phyloP scores from a whole-genome alignment of 2,888 invertebrate genomes.

The Troides helena region DNA sequence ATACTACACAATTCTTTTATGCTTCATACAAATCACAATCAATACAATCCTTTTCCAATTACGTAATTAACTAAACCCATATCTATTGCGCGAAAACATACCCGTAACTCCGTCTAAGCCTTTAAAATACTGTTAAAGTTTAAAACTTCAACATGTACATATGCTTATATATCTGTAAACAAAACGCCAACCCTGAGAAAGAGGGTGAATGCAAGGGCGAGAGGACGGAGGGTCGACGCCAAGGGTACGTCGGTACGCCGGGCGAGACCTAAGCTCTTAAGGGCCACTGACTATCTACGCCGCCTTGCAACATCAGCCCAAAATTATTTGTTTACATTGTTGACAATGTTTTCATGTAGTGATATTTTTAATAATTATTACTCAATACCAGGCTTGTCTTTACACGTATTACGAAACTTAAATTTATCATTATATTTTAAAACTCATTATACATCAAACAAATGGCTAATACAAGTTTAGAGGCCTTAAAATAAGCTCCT shows the following conservation, averaged over 20 bases:
- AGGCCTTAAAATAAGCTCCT: too few species aligned
- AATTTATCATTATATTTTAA: too few species aligned
- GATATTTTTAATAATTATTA: background rate
- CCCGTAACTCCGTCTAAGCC: background rate
- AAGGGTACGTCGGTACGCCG: conserved; percentile 60
- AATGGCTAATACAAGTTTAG: too few species aligned
- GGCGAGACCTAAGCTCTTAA: conserved; percentile 30
- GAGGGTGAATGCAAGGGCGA: conserved; percentile 60
- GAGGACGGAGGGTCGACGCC: conserved; percentile 61
- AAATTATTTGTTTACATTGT: conserved; percentile 23
- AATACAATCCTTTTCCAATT: background rate
- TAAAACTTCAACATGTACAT: conserved; percentile 1
- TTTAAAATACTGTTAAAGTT: background rate
- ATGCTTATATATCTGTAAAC: conserved; percentile 1
- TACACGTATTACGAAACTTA: background rate
- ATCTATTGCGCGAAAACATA: too few species aligned
- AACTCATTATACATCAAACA: too few species aligned
- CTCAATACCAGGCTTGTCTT: background rate
- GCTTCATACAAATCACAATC: too few species aligned
- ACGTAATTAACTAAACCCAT: background rate
- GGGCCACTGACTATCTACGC: conserved; percentile 30
- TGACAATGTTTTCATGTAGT: background rate
- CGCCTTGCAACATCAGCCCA: conserved; percentile 9
- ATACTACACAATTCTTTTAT: too few species aligned
- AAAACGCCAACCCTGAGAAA: conserved; percentile 14